phyloP scores from a whole-genome alignment of 92 coral and sea anemone genomes.

The Pocillopora grandis region DNA sequence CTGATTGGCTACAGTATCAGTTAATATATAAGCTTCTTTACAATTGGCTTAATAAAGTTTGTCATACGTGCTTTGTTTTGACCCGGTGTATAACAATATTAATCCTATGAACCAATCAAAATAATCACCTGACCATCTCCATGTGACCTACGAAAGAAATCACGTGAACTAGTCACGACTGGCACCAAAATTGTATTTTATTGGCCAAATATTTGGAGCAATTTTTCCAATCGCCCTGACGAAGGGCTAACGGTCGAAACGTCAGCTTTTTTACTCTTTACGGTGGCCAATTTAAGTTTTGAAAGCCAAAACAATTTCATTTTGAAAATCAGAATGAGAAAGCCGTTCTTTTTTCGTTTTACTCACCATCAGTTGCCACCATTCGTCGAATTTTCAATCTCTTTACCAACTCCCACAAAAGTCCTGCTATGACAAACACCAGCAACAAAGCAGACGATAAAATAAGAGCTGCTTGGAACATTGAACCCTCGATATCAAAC shows the following conservation, averaged over 20 bases:
- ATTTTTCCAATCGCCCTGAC: no score
- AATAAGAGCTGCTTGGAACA: background rate
- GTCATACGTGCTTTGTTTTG: no score
- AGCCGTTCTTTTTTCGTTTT: background rate
- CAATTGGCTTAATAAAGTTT: no score
- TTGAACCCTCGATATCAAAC: conserved; percentile 19
- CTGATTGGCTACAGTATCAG: no score
- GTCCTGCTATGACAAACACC: conserved; percentile 9
- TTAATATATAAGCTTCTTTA: no score
- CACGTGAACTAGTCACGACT: no score
- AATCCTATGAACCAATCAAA: background rate
- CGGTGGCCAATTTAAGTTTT: no score
- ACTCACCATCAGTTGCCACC: conserved; percentile 17
- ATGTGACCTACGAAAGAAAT: background rate
- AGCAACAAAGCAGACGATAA: background rate
- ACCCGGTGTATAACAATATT: no score
- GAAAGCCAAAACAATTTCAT: background rate
- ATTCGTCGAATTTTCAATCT: conserved; percentile 8
- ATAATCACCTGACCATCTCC: background rate
- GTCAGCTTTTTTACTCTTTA: no score
- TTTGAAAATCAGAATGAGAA: background rate
- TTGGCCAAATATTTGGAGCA: background rate
- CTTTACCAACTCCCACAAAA: conserved; percentile 24
- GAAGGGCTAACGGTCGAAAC: no score
- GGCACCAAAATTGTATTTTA: background rate